Conservation (phyloP, 2,888 invertebrate genomes). For the Dioctria rufipes region DNA sequence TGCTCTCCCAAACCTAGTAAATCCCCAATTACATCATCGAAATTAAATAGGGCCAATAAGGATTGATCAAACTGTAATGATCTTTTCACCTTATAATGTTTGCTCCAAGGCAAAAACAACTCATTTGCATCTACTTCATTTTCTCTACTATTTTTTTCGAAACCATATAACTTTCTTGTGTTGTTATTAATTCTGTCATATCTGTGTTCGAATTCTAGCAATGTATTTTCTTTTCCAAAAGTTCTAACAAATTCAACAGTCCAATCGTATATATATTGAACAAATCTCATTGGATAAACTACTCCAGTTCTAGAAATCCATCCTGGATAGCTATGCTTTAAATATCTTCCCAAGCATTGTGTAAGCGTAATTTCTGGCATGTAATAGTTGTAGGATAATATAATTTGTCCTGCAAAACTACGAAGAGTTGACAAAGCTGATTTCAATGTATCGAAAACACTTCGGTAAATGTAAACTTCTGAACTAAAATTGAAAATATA, state of each 20-base stretch:
- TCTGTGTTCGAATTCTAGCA: conserved; percentile 4
- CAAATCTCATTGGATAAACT: conserved; percentile 6
- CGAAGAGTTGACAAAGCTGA: background rate
- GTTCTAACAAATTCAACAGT: background rate
- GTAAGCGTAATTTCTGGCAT: conserved; percentile 4
- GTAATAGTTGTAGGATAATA: background rate
- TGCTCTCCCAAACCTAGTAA: background rate
- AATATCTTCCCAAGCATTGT: background rate
- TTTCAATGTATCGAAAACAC: background rate
- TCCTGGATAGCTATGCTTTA: background rate
- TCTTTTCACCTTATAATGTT: background rate
- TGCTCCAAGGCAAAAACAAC: background rate
- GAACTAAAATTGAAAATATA: background rate
- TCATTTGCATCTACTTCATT: background rate
- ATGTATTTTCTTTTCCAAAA: background rate
- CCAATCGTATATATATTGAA: background rate
- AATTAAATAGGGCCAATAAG: background rate
- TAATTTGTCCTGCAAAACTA: background rate
- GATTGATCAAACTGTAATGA: background rate
- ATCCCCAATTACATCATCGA: background rate
- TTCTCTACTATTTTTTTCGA: background rate
- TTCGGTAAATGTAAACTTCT: conserved; percentile 8
- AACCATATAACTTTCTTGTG: background rate
- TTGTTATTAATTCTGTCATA: background rate
- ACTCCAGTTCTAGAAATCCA: background rate